Conservation (phyloP, 2,113 vertebrate species). For the Dromaius novaehollandiae region DNA sequence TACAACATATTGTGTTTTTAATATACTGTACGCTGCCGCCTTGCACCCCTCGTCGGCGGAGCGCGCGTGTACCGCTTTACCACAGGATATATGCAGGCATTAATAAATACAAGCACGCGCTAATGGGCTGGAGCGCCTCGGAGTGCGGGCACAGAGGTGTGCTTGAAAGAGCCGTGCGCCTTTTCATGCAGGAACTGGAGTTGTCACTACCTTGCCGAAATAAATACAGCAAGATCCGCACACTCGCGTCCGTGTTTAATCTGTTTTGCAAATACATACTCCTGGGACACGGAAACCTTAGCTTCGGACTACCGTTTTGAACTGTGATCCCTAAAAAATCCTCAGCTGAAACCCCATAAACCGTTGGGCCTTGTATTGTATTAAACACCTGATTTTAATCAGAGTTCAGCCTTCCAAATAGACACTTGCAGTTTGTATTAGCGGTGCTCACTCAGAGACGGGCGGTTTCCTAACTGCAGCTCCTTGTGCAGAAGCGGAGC, state of each 20-base stretch:
- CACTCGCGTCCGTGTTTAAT: not conserved
- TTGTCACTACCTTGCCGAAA: not conserved
- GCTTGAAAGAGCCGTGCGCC: no score
- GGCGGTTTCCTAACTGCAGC: not conserved
- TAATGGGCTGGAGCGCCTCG: not conserved
- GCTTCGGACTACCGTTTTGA: slow-evolving; percentile 35
- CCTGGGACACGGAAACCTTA: slow-evolving; percentile 44
- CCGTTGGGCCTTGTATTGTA: slow-evolving; percentile 52
- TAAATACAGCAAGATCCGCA: not conserved
- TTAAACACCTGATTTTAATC: slow-evolving; percentile 72
- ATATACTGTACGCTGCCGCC: not conserved
- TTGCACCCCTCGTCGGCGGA: not conserved
- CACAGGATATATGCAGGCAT: not conserved
- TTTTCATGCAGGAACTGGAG: accelerated
- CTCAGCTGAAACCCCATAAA: slow-evolving; percentile 65
- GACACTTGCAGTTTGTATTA: not conserved
- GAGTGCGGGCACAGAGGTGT: not conserved
- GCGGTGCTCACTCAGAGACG: not conserved
- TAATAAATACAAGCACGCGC: accelerated
- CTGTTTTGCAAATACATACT: slow-evolving; percentile 23
- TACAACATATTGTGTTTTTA: not conserved
- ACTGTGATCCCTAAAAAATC: slow-evolving; percentile 66
- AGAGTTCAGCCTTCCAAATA: slow-evolving; percentile 18
- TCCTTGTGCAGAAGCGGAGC: not conserved
- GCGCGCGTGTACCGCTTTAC: not conserved